Percentiles rank a stretch among this genome's conserved stretches.
Evolutionary conservation across 53 echinoderm and acorn worm genomes (phyloP).

Genomic region (Astropecten irregularis): DNA sequence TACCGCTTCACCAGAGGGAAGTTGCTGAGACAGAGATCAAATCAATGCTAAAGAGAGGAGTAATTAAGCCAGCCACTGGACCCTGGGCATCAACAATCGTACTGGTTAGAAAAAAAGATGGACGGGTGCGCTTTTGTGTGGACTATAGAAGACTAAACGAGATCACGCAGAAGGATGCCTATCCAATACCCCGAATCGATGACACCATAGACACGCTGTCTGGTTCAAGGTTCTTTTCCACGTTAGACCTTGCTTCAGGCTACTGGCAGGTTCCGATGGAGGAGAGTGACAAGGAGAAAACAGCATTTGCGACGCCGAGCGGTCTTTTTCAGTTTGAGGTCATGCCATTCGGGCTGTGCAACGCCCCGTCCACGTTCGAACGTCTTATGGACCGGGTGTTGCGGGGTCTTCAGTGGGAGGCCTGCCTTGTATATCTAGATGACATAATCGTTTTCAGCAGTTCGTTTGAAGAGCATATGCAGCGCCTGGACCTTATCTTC

Average conservation of each 20-base stretch:
- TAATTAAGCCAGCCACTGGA: conserved; percentile 31
- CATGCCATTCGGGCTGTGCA: too few relatives aligned
- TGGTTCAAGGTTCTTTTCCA: conserved; percentile 20
- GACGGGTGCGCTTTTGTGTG: neutral
- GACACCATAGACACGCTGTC: conserved; percentile 5
- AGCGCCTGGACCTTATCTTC: conserved; percentile 35
- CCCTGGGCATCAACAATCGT: conserved; percentile 58
- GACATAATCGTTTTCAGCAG: conserved; percentile 23
- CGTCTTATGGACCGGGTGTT: conserved; percentile 40
- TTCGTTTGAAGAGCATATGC: neutral
- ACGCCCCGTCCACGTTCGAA: too few relatives aligned
- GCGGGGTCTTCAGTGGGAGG: conserved; percentile 10
- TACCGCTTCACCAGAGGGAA: neutral
- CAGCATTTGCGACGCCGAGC: conserved; percentile 32
- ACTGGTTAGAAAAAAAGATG: conserved; percentile 43
- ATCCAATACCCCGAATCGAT: conserved; percentile 40
- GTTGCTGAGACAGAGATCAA: conserved; percentile 12
- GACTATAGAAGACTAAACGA: too few relatives aligned
- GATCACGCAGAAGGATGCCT: conserved; percentile 49
- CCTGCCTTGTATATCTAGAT: too few relatives aligned
- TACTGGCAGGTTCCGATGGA: conserved; percentile 3
- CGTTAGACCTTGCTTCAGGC: neutral
- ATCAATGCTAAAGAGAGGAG: conserved; percentile 6
- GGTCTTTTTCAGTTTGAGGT: conserved; percentile 52
- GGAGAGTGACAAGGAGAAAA: conserved; percentile 2